Conservation (phyloP, 2,888 invertebrate genomes). For the Octodonta nipae region DNA sequence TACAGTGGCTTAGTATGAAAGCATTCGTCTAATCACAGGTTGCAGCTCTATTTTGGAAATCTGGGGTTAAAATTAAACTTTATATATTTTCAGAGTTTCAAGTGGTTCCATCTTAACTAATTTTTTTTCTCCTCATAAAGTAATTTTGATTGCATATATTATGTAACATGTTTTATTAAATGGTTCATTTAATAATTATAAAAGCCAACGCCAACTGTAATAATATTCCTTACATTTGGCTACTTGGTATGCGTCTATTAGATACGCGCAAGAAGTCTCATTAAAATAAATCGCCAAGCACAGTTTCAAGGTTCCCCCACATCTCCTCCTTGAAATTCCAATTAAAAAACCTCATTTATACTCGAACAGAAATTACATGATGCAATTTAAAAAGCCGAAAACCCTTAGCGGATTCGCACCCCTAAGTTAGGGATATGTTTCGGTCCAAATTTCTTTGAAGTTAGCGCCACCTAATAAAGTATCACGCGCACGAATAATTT, state of each 20-base stretch:
- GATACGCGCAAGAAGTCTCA: conserved; percentile 21
- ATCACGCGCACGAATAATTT: conserved; percentile 38
- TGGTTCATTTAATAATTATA: too few species aligned
- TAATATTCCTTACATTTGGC: conserved; percentile 18
- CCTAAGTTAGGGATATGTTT: conserved; percentile 22
- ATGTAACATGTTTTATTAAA: too few species aligned
- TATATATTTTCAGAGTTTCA: too few species aligned
- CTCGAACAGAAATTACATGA: conserved; percentile 35
- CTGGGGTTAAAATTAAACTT: too few species aligned
- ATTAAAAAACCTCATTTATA: conserved; percentile 38
- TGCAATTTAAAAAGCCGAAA: conserved; percentile 33
- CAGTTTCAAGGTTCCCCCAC: conserved; percentile 10
- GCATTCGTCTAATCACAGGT: too few species aligned
- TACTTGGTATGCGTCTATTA: conserved; percentile 18
- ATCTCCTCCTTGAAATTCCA: conserved; percentile 32
- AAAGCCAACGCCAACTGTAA: conserved; percentile 14
- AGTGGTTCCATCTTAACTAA: too few species aligned
- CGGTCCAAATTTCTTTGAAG: conserved; percentile 22
- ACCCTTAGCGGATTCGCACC: conserved; percentile 23
- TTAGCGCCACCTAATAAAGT: conserved; percentile 31
- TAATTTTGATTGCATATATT: too few species aligned
- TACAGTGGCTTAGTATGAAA: too few species aligned
- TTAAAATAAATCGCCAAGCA: conserved; percentile 28
- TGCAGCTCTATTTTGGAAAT: too few species aligned
- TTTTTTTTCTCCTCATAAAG: too few species aligned